Evolutionary conservation across 2,797 vertebrate species (phyloP).

Genomic region (Oreonectes daqikongensis): DNA sequence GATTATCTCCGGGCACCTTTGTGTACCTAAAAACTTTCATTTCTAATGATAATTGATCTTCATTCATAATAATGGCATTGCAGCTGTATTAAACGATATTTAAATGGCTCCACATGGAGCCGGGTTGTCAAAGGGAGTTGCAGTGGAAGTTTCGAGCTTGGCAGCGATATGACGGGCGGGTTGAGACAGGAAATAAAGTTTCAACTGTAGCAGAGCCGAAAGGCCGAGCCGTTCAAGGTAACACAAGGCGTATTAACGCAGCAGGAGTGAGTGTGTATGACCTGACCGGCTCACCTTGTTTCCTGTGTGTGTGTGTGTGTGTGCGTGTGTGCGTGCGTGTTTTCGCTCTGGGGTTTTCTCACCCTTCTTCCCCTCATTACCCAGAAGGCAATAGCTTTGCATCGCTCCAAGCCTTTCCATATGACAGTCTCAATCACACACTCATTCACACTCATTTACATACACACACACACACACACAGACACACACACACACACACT

Average conservation of each 20-base stretch:
- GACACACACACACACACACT: conserved; percentile 46
- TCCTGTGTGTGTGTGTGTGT: background rate
- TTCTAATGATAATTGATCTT: conserved; percentile 70
- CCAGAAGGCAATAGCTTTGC: conserved; percentile 54
- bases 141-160: background rate
- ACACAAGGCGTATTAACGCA: conserved; percentile 24
- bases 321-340: conserved; percentile 7
- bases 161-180: background rate
- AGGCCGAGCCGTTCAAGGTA: conserved; percentile 25
- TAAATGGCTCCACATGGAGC: conserved; percentile 56
- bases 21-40: conserved; percentile 54
- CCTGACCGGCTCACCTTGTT: conserved; percentile 22
- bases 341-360: conserved; percentile 15
- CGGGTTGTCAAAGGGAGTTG: conserved; percentile 15
- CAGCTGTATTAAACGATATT: conserved; percentile 61
- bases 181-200: conserved; percentile 9
- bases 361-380: conserved; percentile 45
- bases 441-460: conserved; percentile 54
- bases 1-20: conserved; percentile 56
- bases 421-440: conserved; percentile 57
- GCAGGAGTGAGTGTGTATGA: conserved; percentile 32
- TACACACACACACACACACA: conserved; percentile 46
- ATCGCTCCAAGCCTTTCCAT: conserved; percentile 56
- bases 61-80: conserved; percentile 67
- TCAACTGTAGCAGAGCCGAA: conserved; percentile 7